These are phyloP conservation scores for Dexiosoma caninum DNA, from an alignment of 2,888 invertebrate species.

Conservation along the genomic window DNA sequence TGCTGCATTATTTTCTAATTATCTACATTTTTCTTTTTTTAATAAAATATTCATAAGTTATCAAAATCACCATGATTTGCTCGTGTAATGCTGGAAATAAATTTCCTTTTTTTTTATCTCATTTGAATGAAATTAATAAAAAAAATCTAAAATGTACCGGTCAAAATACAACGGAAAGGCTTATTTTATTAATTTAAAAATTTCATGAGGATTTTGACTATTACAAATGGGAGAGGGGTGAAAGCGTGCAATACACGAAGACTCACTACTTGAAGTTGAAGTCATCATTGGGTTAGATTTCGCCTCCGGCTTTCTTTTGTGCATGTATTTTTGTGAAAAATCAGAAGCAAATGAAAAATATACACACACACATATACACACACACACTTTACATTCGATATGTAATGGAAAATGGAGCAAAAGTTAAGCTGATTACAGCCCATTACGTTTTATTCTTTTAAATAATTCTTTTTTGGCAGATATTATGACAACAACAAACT, in stretches of 20 bases:
- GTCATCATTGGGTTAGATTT: slow-evolving; percentile 38
- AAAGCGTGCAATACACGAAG: slow-evolving; percentile 11
- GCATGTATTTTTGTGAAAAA: slow-evolving; percentile 21
- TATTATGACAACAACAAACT: slow-evolving; percentile 19
- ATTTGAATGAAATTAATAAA: not conserved
- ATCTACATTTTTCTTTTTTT: not conserved
- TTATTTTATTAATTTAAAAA: not conserved
- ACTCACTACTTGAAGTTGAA: slow-evolving; percentile 24
- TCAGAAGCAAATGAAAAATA: slow-evolving; percentile 1
- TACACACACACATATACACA: too few relatives aligned
- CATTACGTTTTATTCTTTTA: slow-evolving; percentile 53
- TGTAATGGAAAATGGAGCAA: slow-evolving; percentile 23
- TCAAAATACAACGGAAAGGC: not conserved
- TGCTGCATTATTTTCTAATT: not conserved
- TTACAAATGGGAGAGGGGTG: too few relatives aligned
- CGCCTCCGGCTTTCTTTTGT: not conserved
- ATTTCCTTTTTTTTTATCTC: not conserved
- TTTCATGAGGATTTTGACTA: slow-evolving; percentile 17
- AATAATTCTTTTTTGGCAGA: not conserved
- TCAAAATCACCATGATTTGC: not conserved
- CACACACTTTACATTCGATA: not conserved
- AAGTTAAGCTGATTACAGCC: slow-evolving; percentile 62
- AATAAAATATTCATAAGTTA: not conserved
- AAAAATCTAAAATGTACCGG: not conserved
- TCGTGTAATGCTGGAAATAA: not conserved